phyloP scores from a whole-genome alignment of 2,888 invertebrate species.

The Chaetogeoica ovagalla region DNA sequence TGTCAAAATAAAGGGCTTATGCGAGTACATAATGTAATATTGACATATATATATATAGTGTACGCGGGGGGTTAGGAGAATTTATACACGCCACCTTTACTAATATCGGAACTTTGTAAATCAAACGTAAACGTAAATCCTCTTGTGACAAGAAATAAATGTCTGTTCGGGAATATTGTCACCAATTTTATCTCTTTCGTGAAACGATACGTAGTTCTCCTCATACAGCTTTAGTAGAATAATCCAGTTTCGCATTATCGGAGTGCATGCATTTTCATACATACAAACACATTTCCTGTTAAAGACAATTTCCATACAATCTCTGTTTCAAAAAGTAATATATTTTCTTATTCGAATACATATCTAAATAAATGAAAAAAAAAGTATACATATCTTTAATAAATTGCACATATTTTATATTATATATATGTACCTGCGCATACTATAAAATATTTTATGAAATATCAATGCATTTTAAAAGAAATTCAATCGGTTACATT shows the following conservation, averaged over 20 bases:
- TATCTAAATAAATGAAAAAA: background rate
- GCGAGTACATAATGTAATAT: background rate
- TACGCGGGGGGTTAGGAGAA: background rate
- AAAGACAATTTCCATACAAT: background rate
- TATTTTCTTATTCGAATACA: background rate
- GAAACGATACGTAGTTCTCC: background rate
- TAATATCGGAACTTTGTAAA: slow-evolving; percentile 9
- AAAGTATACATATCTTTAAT: background rate
- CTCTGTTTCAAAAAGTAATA: background rate
- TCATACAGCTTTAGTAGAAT: background rate
- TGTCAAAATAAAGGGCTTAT: slow-evolving; percentile 28
- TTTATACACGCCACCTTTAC: slow-evolving; percentile 27
- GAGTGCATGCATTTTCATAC: background rate
- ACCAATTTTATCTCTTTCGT: slow-evolving; percentile 5
- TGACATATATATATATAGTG: background rate
- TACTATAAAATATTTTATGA: too few species aligned
- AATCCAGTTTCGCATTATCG: background rate
- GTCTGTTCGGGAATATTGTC: slow-evolving; percentile 22
- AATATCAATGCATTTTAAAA: too few species aligned
- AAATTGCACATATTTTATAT: too few species aligned
- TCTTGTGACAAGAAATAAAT: slow-evolving; percentile 24
- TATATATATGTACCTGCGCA: too few species aligned
- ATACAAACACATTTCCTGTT: background rate
- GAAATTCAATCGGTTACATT: background rate
- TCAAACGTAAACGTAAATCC: slow-evolving; percentile 31